Evolutionary conservation across 1,140 invertebrate genomes (phyloP).

Genomic region (Tetraneura akinire): DNA sequence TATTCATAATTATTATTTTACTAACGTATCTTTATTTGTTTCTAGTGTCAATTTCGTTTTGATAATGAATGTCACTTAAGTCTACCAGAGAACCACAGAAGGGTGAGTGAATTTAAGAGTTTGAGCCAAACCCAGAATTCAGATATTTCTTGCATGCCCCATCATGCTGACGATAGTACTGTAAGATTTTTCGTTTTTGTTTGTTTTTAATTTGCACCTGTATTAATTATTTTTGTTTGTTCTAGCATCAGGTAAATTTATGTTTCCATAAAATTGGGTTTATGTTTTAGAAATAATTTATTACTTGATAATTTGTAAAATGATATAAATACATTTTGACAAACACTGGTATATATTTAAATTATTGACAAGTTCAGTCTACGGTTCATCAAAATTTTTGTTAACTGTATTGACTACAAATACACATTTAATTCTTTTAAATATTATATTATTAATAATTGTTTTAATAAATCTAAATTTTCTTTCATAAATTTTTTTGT

Average conservation of each 20-base stretch:
- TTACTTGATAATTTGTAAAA: neutral
- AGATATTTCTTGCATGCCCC: conserved; percentile 55
- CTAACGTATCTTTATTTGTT: conserved; percentile 34
- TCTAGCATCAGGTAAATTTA: conserved; percentile 34
- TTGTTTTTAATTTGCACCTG: conserved; percentile 58
- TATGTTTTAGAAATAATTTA: neutral
- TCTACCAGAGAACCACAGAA: conserved; percentile 91
- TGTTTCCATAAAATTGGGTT: neutral
- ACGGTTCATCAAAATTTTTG: too few relatives aligned
- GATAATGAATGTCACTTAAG: conserved; percentile 96
- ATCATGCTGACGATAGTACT: conserved; percentile 63
- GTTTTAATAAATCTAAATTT: too few relatives aligned
- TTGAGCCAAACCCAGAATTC: conserved; percentile 40
- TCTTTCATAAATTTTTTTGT: too few relatives aligned
- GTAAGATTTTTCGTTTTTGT: conserved; percentile 63
- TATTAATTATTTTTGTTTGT: conserved; percentile 56
- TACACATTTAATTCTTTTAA: too few relatives aligned
- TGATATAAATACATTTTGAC: neutral
- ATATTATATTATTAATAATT: too few relatives aligned
- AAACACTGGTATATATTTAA: too few relatives aligned
- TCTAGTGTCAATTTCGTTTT: conserved; percentile 96
- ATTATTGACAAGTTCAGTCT: too few relatives aligned
- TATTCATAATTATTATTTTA: too few relatives aligned
- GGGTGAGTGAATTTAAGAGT: conserved; percentile 74
- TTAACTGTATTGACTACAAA: too few relatives aligned